Base-by-base conservation (phyloP, 2,113 vertebrate species). In the Glareola pratincola region DNA sequence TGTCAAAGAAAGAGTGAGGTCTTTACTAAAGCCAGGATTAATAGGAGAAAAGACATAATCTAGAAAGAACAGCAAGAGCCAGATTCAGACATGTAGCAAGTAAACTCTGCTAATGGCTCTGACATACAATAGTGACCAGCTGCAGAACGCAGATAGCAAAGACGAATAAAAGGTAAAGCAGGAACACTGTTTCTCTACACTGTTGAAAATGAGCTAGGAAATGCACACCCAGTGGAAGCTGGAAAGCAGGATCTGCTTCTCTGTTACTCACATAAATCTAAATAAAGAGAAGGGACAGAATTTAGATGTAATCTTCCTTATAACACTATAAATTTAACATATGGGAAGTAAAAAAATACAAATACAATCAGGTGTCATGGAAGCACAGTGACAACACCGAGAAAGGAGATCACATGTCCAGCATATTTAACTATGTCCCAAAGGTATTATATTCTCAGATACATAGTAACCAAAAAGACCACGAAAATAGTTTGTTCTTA, bases 101-200 rank as follows among this genome's bases (percentile, higher is more conserved):
- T 21, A 85, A 90, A 92, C 48, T 66, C 59, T 16, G 0, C 64
- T 81, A 69, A 77, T 56, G 79, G 83, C 89, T 86, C 68, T 45
- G 69, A 68, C 72, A 78, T 22, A 60, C 36, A 85, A 13, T 4
- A 30, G 30, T 18, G 62, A 59, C 64, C 84, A 91, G 92, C 84
- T 95, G 95, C 84, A 95, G 86, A 85, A 5, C 57, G 69, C 62
- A 78, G 96, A 91, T 90, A 95, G 81, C 79, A 78, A 68, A 91
- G 85, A 81, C 8, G 24, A 85, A 56, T 12, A 13, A 39, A 8
- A 39, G 14, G 32, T 5, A 74, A 72, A 59, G 36, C 64, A 78
- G 54, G 47, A 81, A 9, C 37, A 27, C 4, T 39, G 12, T 4
- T 74, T 32, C 22, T 15, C 75, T 57, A 36, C 43, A 34, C n/a